Percentiles rank a stretch among this genome's conserved stretches.
phyloP scores from a whole-genome alignment of 2,113 vertebrate species.

The Chroicocephalus ridibundus region DNA sequence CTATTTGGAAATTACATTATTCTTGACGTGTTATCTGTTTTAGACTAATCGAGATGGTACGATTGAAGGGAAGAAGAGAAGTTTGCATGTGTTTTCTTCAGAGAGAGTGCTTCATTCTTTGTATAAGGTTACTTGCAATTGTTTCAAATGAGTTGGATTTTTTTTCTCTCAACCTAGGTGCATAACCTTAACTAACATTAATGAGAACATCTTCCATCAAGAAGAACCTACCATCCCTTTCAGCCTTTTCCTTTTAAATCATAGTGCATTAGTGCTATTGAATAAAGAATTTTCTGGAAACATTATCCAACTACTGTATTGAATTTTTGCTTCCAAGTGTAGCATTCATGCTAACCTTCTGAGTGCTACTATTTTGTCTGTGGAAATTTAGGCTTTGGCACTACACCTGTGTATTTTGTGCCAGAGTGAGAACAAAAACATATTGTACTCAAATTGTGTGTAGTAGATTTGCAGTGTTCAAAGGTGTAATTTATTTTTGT shows the following conservation, averaged over 20 bases:
- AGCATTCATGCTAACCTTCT: background rate
- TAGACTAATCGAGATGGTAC: background rate
- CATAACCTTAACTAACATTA: background rate
- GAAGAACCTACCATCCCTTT: background rate
- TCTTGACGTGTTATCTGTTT: background rate
- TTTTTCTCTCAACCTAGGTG: background rate
- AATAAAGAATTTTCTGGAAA: conserved; percentile 24
- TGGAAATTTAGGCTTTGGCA: background rate
- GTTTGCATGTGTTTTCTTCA: background rate
- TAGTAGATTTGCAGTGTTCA: background rate
- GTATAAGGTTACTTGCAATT: background rate
- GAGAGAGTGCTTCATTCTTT: background rate
- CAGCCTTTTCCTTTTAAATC: background rate
- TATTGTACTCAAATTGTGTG: background rate
- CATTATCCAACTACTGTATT: conserved; percentile 1
- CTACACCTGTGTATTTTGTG: background rate
- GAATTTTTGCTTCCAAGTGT: conserved; percentile 1
- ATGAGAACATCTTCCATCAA: background rate
- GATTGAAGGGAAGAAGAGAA: background rate
- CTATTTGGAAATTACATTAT: conserved; percentile 31
- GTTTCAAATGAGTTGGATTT: background rate
- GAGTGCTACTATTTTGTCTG: background rate
- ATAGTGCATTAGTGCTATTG: background rate
- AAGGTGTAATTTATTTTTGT: background rate
- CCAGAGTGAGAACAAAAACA: background rate